Base-by-base conservation (phyloP, 2,113 vertebrate genomes). In the Elephas maximus region DNA sequence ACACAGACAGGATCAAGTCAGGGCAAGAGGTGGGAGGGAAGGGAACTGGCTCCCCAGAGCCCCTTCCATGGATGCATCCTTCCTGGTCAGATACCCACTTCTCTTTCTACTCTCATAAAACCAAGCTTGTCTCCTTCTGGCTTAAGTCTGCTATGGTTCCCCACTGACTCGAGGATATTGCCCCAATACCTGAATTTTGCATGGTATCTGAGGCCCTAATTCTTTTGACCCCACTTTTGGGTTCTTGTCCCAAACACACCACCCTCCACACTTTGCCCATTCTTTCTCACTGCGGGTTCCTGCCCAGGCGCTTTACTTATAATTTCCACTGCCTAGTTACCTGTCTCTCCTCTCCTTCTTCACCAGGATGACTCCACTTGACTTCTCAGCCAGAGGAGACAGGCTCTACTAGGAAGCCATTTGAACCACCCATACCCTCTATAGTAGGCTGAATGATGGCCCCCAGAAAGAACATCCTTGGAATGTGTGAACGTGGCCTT, bases 391-490 rank as follows among this genome's bases (percentile, higher is more conserved):
- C 12, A 14, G 1, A 48, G 11, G 12, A 20, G 2, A 65, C 60
- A 33, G 10, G 2, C 5, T 14, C 30, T 24, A 48, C n/a, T 33
- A 24, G 45, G 44, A 53, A 78, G 45, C 60, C 20, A 0, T 8
- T 26, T 33, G 6, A n/a, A 65, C 9, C 17, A 3, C 10, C 7
- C 7, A 21, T 6, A 0, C 0, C 4, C 4, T 14, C 4, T 4
- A 57, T 57, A 12, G 1, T 41, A n/a, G 21, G 21, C 10, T 5
- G 37, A 30, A 3, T 0, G 2, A 18, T 1, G 9, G 8, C 51
- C 15, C 51, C 53, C n/a, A 6, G 24, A 83, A 67, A 26, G 23
- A 6, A 20, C 6, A 30, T 60, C n/a, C 63, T 7, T 28, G 21
- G 15, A 12, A 11, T 23, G 12, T 8, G 26, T 23, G 20, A 6